Evolutionary conservation across 2,888 invertebrate genomes (phyloP), one percentile per base, ranked within the genome.

Genomic region (Synanthedon formicaeformis): DNA sequence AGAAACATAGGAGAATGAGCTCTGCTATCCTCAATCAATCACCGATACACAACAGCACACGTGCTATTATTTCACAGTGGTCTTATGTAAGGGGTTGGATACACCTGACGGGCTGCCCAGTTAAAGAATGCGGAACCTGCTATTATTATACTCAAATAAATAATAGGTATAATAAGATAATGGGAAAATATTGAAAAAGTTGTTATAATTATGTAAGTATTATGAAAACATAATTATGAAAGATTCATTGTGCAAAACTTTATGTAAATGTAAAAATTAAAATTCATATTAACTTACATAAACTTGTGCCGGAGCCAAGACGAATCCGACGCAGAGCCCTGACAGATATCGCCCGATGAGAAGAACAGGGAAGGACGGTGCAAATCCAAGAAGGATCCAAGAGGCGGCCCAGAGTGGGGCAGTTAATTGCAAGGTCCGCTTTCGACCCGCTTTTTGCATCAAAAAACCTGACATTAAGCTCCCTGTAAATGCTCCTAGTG

Each of bases 251-350:
- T 45, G 11, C 6, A 45, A 13, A 11, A n/a, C 13, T n/a, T 13
- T 45, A 12, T 45, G 4, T 5, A 12, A 45, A 45, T 13, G 12
- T 45, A n/a, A 23, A 5, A 23, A 23, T 5, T 23, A 23, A 23
- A 23, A 4, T 23, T 27, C 27, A 27, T 27, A 27, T 16, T 12
- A 34, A 69, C 90, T 89, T 58, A 92, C 90, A 68, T 92, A 93
- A 59, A 90, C 89, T 76, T 90, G 90, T n/a, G 87, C 88, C 3
- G 91, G 88, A 0, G 92, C 91, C 10, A 89, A 75, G 1, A 88
- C 82, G 23, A 92, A 87, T 0, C 91, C 91, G 2, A 88, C 88
- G 53, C 91, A 90, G 48, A 91, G 75, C 0, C 93, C 93, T 0
- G 89, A 88, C 40, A 90, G 57, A 6, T 89, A 67, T 49, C 92